phyloP scores from a whole-genome alignment of 2,888 invertebrate genomes.

The Fabriciana adippe region DNA sequence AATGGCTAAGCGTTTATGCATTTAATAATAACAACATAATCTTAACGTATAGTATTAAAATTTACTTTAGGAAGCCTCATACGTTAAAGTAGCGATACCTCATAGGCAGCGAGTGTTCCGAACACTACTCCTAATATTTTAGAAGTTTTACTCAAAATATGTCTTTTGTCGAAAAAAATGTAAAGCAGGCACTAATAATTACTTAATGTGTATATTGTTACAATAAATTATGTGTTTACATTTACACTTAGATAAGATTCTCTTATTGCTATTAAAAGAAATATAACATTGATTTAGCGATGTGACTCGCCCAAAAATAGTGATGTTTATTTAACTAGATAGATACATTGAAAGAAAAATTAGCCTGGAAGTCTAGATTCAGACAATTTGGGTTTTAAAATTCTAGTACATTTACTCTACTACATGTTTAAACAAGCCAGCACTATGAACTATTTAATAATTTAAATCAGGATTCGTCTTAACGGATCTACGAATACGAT shows the following conservation, averaged over 20 bases:
- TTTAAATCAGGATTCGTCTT: constrained; percentile 30
- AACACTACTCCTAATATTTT: constrained; percentile 62
- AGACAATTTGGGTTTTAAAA: constrained; percentile 35
- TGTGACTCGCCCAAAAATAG: constrained; percentile 50
- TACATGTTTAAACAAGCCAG: constrained; percentile 32
- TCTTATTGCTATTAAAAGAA: constrained; percentile 70
- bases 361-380: constrained; percentile 46
- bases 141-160: constrained; percentile 73
- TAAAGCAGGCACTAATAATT: constrained; percentile 81
- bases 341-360: constrained; percentile 41
- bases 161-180: constrained; percentile 71
- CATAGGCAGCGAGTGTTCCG: constrained; percentile 56
- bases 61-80: constrained; percentile 77
- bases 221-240: constrained; percentile 80
- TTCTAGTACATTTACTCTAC: constrained; percentile 31
- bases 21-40: constrained; percentile 81
- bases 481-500: constrained; percentile 30
- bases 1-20: constrained; percentile 79
- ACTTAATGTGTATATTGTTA: constrained; percentile 75
- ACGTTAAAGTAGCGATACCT: constrained; percentile 58
- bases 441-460: constrained; percentile 25
- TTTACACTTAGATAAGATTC: constrained; percentile 67
- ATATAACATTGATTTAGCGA: constrained; percentile 52
- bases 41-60: constrained; percentile 73
- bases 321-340: constrained; percentile 66